Conservation (phyloP, 2,113 vertebrate species). For the Craseonycteris thonglongyai region DNA sequence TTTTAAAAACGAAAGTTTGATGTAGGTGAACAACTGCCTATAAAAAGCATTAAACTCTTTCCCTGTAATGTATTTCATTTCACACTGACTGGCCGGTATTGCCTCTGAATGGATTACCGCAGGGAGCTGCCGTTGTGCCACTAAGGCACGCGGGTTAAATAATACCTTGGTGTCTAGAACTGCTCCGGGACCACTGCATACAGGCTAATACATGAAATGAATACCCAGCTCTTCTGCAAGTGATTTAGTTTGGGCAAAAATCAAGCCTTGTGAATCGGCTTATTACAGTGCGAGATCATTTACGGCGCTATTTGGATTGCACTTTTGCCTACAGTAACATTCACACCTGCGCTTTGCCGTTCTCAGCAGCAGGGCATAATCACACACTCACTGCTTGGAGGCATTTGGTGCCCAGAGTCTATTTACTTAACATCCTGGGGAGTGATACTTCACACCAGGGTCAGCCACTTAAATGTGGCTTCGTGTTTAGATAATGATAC, state of each 20-base stretch:
- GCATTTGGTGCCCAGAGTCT: not conserved
- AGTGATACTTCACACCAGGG: slow-evolving; percentile 49
- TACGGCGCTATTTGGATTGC: slow-evolving; percentile 21
- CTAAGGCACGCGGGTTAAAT: slow-evolving; percentile 80
- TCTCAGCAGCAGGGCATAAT: not conserved
- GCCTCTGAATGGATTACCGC: slow-evolving; percentile 85
- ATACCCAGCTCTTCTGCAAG: slow-evolving; percentile 73
- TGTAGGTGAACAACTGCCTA: slow-evolving; percentile 96
- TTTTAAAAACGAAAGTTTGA: slow-evolving; percentile 93
- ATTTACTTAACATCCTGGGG: slow-evolving; percentile 62
- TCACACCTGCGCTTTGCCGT: not conserved
- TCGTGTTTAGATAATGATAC: slow-evolving; percentile 45
- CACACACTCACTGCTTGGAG: not conserved
- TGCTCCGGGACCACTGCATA: slow-evolving; percentile 73
- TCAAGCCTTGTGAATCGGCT: slow-evolving; percentile 50
- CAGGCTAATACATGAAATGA: slow-evolving; percentile 74
- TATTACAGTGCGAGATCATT: slow-evolving; percentile 18
- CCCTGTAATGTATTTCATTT: slow-evolving; percentile 98
- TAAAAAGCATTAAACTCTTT: slow-evolving; percentile 92
- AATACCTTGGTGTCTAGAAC: slow-evolving; percentile 77
- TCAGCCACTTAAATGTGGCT: slow-evolving; percentile 47
- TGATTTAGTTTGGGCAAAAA: slow-evolving; percentile 60
- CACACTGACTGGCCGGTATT: slow-evolving; percentile 92
- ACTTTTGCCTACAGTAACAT: slow-evolving; percentile 33
- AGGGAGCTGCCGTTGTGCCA: slow-evolving; percentile 80